Evolutionary conservation across 2,888 invertebrate species (phyloP), one percentile per base, ranked within the genome.

Genomic region (Anorthoa munda): DNA sequence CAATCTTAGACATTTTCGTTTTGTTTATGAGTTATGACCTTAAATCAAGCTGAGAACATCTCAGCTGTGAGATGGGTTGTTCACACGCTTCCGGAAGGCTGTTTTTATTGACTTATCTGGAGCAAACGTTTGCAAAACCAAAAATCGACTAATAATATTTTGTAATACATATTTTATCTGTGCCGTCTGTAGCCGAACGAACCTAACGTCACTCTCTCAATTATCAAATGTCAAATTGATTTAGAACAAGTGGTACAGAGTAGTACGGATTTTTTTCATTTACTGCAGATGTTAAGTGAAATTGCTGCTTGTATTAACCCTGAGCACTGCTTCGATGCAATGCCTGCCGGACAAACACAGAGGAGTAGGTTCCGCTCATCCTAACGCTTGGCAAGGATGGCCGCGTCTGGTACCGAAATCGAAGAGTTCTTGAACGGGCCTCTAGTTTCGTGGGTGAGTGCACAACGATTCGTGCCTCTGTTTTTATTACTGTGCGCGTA

Each of bases 351-450:
- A 84, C 90, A 91, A 82, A 86, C 89, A 82, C 91, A 90, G 82
- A 92, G 92, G 86, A 92, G 87, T 89, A 92, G 90, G 89, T 90
- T 92, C 87, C 91, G 89, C 90, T 92, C 90, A 90, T 92, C 94
- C 86, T 95, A 95, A 94, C 93, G 88, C 86, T 90, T 89, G 91
- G 88, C 90, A 91, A 97, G 93, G 92, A 97, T 97, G 97, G 96
- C 97, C 88, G 97, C 97, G 88, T 96, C 97, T 92, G 97, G 97
- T 90, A 96, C 97, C 89, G 98, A 98, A 96, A 97, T 98, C 89
- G 98, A 98, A 92, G 98, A 98, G 92, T 98, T 98, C 94, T 97
- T 98, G 93, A 97, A 97, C 92, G 98, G 98, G 90, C 98, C 98
- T 90, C 97, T 98, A 86, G 98, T 98, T 89, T 98, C 98, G 93